A percentile compares a stretch with the other conserved stretches of the same genome.
Evolutionary conservation across 2,888 invertebrate genomes (phyloP).

Genomic region (Erynnis tages): DNA sequence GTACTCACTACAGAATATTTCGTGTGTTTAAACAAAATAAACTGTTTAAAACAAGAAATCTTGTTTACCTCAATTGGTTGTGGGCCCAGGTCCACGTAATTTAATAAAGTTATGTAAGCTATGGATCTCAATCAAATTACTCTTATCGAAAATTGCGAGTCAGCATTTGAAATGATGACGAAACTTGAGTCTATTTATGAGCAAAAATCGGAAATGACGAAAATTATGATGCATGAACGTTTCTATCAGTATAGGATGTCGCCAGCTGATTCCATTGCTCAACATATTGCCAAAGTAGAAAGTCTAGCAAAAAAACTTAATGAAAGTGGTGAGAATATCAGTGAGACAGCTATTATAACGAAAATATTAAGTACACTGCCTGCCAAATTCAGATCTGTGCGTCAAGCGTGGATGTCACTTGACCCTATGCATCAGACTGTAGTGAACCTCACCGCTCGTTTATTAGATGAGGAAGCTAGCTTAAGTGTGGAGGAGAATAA

Average conservation of each 20-base stretch:
- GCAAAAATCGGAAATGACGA: conserved; percentile 25
- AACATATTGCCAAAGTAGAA: conserved; percentile 32
- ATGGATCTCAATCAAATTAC: conserved; percentile 32
- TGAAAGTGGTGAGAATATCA: conserved; percentile 12
- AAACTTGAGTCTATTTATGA: conserved; percentile 32
- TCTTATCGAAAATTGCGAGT: conserved; percentile 32
- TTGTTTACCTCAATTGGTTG: too few relatives aligned
- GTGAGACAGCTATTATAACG: background rate
- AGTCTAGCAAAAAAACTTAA: conserved; percentile 29
- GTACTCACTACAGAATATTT: too few relatives aligned
- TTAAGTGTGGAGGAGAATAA: background rate
- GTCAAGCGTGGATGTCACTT: conserved; percentile 4
- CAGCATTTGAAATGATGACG: conserved; percentile 29
- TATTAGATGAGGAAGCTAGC: conserved; percentile 34
- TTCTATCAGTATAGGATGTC: conserved; percentile 33
- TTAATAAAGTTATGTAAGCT: too few relatives aligned
- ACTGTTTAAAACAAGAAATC: too few relatives aligned
- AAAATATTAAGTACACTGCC: background rate
- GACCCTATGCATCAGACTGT: background rate
- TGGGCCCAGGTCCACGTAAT: too few relatives aligned
- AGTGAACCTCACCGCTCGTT: conserved; percentile 21
- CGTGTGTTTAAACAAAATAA: too few relatives aligned
- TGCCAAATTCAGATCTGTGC: background rate
- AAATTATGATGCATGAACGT: conserved; percentile 31
- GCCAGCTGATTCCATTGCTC: conserved; percentile 27